A percentile compares a stretch with the other conserved stretches of the same genome.
phyloP scores from a whole-genome alignment of 2,888 invertebrate genomes.

The Lasioglossum oenotherae region DNA sequence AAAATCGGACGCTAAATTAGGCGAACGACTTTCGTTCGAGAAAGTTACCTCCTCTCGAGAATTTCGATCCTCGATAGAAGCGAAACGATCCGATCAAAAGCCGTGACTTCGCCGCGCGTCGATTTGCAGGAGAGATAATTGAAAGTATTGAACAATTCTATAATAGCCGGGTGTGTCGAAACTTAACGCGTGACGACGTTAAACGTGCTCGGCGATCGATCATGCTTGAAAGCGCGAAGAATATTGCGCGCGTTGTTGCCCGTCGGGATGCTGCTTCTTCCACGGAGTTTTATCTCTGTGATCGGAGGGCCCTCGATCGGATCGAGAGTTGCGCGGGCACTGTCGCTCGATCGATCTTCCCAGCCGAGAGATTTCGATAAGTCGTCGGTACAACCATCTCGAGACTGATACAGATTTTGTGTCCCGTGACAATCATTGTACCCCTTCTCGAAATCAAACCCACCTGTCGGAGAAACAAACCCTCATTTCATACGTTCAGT shows the following conservation, averaged over 20 bases:
- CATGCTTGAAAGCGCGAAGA: constrained; percentile 45
- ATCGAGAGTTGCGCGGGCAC: constrained; percentile 31
- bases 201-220: constrained; percentile 58
- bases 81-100: neutral
- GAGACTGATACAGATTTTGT: constrained; percentile 41
- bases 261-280: constrained; percentile 41
- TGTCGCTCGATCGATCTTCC: constrained; percentile 57
- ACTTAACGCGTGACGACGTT: constrained; percentile 39
- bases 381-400: constrained; percentile 61
- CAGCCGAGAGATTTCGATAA: constrained; percentile 61
- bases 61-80: neutral
- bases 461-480: neutral
- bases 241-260: constrained; percentile 23
- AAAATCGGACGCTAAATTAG: neutral
- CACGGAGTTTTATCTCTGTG: constrained; percentile 57
- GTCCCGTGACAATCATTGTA: constrained; percentile 25
- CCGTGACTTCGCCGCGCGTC: neutral
- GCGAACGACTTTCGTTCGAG: constrained; percentile 9
- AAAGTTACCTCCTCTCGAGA: neutral
- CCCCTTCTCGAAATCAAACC: neutral
- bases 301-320: constrained; percentile 49
- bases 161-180: constrained; percentile 16
- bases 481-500: neutral
- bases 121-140: constrained; percentile 9
- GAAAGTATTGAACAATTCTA: constrained; percentile 18